A percentile compares a stretch with the other conserved stretches of the same genome.
phyloP scores from a whole-genome alignment of 1,140 invertebrate species.

The Apis florea region DNA sequence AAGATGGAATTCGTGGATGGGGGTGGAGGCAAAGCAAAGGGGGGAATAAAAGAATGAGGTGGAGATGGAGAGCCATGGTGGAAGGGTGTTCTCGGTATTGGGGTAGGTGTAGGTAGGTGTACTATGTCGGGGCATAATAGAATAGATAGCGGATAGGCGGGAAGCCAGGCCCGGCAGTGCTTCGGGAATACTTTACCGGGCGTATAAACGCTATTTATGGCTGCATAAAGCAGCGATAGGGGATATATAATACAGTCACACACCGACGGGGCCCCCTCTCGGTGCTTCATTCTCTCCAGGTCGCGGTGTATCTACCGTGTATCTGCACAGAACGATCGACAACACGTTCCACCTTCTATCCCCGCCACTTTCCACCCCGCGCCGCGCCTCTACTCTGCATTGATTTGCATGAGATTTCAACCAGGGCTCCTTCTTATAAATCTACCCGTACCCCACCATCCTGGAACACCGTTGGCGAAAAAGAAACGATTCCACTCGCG shows the following conservation, averaged over 20 bases:
- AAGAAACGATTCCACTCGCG: slow-evolving; percentile 59
- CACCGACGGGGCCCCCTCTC: slow-evolving; percentile 53
- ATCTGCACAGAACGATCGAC: slow-evolving; percentile 70
- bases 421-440: slow-evolving; percentile 68
- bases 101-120: slow-evolving; percentile 59
- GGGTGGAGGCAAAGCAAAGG: slow-evolving; percentile 16
- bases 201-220: slow-evolving; percentile 79
- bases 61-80: slow-evolving; percentile 52
- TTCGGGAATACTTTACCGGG: slow-evolving; percentile 77
- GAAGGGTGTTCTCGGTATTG: slow-evolving; percentile 43
- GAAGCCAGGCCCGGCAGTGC: slow-evolving; percentile 68
- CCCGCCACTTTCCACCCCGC: slow-evolving; percentile 34
- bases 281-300: slow-evolving; percentile 43
- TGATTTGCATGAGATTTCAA: slow-evolving; percentile 76
- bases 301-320: slow-evolving; percentile 60
- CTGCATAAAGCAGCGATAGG: slow-evolving; percentile 77
- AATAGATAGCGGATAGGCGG: slow-evolving; percentile 75
- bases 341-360: slow-evolving; percentile 51
- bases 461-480: slow-evolving; percentile 52
- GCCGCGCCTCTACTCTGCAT: slow-evolving; percentile 61
- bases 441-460: slow-evolving; percentile 55
- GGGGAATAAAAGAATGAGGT: slow-evolving; percentile 53
- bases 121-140: slow-evolving; percentile 74
- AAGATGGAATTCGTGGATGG: slow-evolving; percentile 56
- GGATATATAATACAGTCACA: slow-evolving; percentile 76